Conservation (phyloP, 2,113 vertebrate species). For the Climacteris rufus region DNA sequence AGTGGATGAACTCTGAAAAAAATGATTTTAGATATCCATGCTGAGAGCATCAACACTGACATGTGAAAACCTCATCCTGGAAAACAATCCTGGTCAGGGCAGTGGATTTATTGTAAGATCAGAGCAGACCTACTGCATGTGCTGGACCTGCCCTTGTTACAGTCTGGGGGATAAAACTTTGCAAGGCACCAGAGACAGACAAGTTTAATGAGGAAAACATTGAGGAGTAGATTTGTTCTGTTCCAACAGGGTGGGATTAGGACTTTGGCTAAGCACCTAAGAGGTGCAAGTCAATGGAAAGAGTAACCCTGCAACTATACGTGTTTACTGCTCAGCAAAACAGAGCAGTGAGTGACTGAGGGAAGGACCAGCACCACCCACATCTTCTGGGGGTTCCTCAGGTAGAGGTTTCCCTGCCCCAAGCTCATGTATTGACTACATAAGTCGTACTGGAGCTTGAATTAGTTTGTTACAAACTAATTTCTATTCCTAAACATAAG, state of each 20-base stretch:
- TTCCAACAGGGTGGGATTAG: not conserved
- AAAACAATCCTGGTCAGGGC: not conserved
- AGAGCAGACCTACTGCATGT: not conserved
- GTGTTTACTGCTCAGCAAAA: not conserved
- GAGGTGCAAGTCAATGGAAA: not conserved
- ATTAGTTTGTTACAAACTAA: not conserved
- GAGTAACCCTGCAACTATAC: not conserved
- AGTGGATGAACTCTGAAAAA: not conserved
- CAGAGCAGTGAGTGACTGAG: not conserved
- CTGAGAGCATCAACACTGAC: not conserved
- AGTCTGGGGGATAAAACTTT: not conserved
- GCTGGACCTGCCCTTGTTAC: fast-evolving
- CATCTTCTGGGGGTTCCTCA: not conserved
- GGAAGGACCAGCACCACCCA: not conserved
- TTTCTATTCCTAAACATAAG: not conserved
- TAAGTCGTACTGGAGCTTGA: not conserved
- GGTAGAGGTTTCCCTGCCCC: not conserved
- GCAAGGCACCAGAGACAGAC: not conserved
- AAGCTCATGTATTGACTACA: not conserved
- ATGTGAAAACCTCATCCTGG: not conserved
- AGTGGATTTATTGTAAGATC: not conserved
- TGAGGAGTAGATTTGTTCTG: not conserved
- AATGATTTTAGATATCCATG: not conserved
- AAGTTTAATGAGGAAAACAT: not conserved
- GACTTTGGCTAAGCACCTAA: not conserved